These are phyloP conservation scores for Argentina silus DNA, from an alignment of 2,797 vertebrate species.

Conservation along the genomic window DNA sequence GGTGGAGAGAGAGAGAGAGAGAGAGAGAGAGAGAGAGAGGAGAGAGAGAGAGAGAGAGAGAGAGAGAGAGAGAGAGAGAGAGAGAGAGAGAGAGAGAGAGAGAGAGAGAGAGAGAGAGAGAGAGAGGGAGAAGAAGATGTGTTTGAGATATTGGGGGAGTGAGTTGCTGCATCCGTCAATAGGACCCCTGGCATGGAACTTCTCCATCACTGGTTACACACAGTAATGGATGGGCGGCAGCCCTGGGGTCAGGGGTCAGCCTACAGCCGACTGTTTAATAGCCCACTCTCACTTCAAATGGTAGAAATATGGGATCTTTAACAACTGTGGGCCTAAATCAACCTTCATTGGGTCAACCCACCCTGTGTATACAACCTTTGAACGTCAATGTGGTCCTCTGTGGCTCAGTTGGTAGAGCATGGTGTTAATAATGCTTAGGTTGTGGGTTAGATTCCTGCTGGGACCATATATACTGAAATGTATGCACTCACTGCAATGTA, in stretches of 20 bases:
- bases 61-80: background rate
- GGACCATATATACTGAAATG: too few relatives aligned
- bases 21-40: background rate
- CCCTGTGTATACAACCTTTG: slow-evolving; percentile 59
- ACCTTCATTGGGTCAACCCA: slow-evolving; percentile 55
- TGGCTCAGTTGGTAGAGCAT: too few relatives aligned
- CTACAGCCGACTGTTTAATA: slow-evolving; percentile 72
- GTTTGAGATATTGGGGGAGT: background rate
- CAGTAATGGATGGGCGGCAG: slow-evolving; percentile 61
- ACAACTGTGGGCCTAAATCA: slow-evolving; percentile 65
- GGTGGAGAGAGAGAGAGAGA: background rate
- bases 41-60: background rate
- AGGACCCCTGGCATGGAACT: background rate
- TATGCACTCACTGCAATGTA: too few relatives aligned
- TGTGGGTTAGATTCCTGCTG: too few relatives aligned
- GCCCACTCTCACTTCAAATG: slow-evolving; percentile 66
- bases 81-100: background rate
- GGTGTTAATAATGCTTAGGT: too few relatives aligned
- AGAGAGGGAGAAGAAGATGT: background rate
- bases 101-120: background rate
- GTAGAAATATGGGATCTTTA: slow-evolving; percentile 71
- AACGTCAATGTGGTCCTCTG: too few relatives aligned
- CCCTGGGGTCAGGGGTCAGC: slow-evolving; percentile 67
- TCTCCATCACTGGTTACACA: slow-evolving; percentile 53
- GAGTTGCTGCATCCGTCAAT: background rate